These are phyloP conservation scores for Staurois parvus DNA, from an alignment of 2,797 vertebrate species.

Conservation along the genomic window DNA sequence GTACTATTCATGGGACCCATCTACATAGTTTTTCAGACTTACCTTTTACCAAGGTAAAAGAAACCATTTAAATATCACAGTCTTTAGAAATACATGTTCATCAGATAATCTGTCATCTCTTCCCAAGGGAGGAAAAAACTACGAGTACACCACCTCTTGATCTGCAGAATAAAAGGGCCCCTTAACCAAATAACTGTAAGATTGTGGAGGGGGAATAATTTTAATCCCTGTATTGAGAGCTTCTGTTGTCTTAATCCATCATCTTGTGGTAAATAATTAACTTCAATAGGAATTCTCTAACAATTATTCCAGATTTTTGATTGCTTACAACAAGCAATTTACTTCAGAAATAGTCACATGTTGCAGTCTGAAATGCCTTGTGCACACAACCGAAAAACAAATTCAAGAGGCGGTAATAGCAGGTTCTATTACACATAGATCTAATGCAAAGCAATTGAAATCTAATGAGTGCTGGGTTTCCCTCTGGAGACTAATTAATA, in stretches of 20 bases:
- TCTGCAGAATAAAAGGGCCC: neutral
- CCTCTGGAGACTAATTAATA: neutral
- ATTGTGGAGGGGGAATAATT: neutral
- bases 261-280: neutral
- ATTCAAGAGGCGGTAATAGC: conserved; percentile 9
- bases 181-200: neutral
- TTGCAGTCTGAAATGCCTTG: neutral
- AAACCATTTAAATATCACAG: too few relatives aligned
- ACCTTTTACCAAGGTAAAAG: too few relatives aligned
- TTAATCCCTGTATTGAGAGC: neutral
- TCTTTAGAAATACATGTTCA: neutral
- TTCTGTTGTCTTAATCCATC: neutral
- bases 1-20: too few relatives aligned
- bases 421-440: conserved; percentile 31
- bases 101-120: neutral
- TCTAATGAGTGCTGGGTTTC: conserved; percentile 9
- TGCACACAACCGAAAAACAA: neutral
- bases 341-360: neutral
- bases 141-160: neutral
- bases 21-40: too few relatives aligned
- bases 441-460: conserved; percentile 2
- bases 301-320: neutral
- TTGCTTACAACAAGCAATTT: neutral
- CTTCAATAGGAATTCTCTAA: neutral
- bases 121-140: neutral